Conservation (phyloP, 2,113 vertebrate species). For the Martes martes region DNA sequence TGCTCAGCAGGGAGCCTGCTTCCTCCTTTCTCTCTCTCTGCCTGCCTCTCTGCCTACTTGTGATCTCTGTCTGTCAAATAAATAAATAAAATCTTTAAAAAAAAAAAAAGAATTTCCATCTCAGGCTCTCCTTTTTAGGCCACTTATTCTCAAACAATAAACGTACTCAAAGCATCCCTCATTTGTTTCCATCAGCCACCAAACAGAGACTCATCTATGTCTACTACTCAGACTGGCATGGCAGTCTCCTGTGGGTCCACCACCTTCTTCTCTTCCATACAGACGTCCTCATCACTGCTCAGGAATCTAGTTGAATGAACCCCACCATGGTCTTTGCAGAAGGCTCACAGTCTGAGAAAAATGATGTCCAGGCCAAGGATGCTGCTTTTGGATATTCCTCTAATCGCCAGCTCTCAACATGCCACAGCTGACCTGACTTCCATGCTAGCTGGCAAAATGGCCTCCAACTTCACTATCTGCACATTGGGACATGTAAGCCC, state of each 20-base stretch:
- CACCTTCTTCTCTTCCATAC: background rate
- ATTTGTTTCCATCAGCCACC: background rate
- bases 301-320: background rate
- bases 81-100: no score
- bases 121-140: background rate
- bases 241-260: background rate
- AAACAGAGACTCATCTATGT: background rate
- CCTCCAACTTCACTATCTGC: background rate
- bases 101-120: background rate
- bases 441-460: background rate
- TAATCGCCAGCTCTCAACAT: background rate
- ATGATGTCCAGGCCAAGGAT: background rate
- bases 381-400: background rate
- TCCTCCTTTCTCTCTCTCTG: no score
- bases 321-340: background rate
- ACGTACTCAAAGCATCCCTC: background rate
- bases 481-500: background rate
- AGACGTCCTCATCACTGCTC: background rate
- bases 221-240: background rate
- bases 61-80: no score
- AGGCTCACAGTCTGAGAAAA: background rate
- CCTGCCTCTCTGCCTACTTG: no score
- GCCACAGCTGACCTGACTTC: background rate
- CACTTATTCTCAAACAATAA: background rate
- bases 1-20: no score